Evolutionary conservation across 2,113 vertebrate genomes (phyloP).

Genomic region (Proteles cristata): DNA sequence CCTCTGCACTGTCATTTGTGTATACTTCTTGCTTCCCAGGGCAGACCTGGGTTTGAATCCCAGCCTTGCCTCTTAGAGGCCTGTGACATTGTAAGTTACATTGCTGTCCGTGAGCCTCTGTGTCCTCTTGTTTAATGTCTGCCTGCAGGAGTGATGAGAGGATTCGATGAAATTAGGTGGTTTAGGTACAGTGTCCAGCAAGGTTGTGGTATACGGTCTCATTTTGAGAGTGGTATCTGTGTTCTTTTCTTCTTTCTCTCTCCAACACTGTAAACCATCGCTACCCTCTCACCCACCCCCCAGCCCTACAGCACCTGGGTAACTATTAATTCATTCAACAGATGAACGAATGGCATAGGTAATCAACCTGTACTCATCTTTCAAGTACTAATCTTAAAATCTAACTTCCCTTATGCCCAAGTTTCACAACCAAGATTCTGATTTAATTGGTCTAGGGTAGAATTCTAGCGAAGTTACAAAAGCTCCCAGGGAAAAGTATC

Average conservation of each 20-base stretch:
- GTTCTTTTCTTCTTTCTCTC: background rate
- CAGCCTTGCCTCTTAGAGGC: background rate
- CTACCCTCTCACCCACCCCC: background rate
- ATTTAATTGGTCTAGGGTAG: background rate
- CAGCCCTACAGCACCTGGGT: background rate
- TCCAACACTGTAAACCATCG: background rate
- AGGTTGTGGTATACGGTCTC: background rate
- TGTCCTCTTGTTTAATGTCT: background rate
- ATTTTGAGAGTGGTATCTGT: background rate
- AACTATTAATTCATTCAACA: background rate
- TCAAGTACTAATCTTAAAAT: background rate
- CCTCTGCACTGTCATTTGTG: background rate
- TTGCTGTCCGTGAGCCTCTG: background rate
- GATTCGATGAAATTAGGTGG: background rate
- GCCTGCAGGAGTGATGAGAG: background rate
- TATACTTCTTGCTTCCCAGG: background rate
- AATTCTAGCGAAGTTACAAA: background rate
- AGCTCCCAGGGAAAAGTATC: background rate
- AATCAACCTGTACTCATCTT: background rate
- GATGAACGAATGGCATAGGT: background rate
- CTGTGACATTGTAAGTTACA: background rate
- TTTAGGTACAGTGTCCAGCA: background rate
- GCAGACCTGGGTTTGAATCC: background rate
- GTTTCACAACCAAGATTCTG: background rate
- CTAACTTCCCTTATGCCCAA: background rate